These are phyloP conservation scores for Cladopsammia gracilis DNA, from an alignment of 64 coral and sea anemone species.

Conservation along the genomic window DNA sequence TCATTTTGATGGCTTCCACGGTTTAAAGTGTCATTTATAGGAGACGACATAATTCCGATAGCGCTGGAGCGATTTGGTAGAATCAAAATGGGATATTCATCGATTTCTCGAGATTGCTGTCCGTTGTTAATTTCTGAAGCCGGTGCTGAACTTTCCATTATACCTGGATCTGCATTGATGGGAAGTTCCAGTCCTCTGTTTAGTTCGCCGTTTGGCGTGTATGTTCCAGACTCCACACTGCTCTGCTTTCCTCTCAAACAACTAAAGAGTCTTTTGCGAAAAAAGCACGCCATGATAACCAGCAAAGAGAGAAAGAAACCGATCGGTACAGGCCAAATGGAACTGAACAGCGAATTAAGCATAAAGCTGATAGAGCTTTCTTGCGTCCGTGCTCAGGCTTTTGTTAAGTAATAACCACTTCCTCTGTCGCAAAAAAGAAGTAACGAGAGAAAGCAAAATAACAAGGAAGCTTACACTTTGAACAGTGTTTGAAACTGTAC, in stretches of 20 bases:
- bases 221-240: conserved; percentile 22
- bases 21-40: not conserved
- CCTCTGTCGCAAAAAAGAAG: no score
- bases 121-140: not conserved
- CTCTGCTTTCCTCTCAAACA: conserved; percentile 21
- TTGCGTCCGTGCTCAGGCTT: no score
- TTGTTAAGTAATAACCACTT: no score
- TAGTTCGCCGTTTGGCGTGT: conserved; percentile 12
- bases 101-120: conserved; percentile 5
- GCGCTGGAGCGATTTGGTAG: not conserved
- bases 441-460: not conserved
- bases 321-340: conserved; percentile 27
- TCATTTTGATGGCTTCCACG: not conserved
- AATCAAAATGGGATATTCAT: not conserved
- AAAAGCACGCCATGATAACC: conserved; percentile 18
- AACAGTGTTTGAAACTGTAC: not conserved
- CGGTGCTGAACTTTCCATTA: not conserved
- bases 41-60: conserved; percentile 23
- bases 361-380: not conserved
- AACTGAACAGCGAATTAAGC: not conserved
- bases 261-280: conserved; percentile 19
- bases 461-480: not conserved
- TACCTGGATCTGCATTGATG: not conserved
- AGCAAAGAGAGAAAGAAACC: conserved; percentile 2
- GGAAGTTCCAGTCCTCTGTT: not conserved